Base-by-base conservation (phyloP, 2,888 invertebrate species). In the Myopa testacea region DNA sequence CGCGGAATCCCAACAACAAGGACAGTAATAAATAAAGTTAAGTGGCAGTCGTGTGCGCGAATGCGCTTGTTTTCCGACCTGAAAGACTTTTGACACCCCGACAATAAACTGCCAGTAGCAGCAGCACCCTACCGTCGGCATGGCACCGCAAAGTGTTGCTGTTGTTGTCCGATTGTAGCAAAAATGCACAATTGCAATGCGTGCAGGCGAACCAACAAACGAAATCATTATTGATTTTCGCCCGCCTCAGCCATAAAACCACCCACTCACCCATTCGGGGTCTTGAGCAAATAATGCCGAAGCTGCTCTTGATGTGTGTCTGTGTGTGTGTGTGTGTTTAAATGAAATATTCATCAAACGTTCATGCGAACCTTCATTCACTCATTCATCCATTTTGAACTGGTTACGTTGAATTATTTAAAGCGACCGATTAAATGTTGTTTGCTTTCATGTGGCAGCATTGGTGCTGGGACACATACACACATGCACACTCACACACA, bases 371-470 rank as follows among this genome's bases (percentile, higher is more conserved):
- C 19, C 34, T 65, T 63, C 55, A 4, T 63, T 63, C 55, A 76
- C 45, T 45, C 75, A 40, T 58, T 55, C 69, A 76, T 40, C 26
- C 63, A 55, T 60, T 60, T 62, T 40, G 19, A 19, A 45, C 73
- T 60, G 60, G 62, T 63, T 62, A 73, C 62, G 40, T 62, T 73
- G 40, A 75, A 67, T 81, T 81, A 80, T 81, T 81, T 80, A 80
- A 80, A 78, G 74, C 76, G 52, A 81, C 75, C 81, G 81, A 80
- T 81, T 81, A 81, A 81, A 81, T 78, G 78, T 77, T 81, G 78
- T 81, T 81, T 81, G 78, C 78, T 74, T 71, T 65, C 79, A 79
- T 79, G 80, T 79, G 77, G 79, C 79, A 80, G 65, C 52, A 16
- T 26, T 50, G 65, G 5, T 6, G 16, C 40, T 16, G 16, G n/a